Conservation (phyloP, 2,888 invertebrate genomes). For the Sicus ferrugineus region DNA sequence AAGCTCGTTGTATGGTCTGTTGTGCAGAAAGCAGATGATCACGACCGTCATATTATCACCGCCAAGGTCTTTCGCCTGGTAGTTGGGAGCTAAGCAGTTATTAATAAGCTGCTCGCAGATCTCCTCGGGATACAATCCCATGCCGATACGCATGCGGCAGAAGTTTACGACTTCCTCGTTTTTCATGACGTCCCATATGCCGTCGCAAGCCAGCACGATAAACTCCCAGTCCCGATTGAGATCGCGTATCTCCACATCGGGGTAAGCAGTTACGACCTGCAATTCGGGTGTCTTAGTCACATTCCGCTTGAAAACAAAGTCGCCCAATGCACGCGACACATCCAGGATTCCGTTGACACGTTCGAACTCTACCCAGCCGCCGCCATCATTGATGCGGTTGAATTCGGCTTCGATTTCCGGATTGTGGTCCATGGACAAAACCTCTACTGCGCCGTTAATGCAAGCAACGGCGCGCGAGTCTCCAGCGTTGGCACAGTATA, state of each 20-base stretch:
- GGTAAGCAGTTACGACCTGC: conserved; percentile 96
- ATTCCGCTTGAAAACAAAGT: conserved; percentile 96
- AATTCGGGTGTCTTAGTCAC: conserved; percentile 84
- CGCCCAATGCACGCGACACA: conserved; percentile 93
- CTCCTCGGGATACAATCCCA: conserved; percentile 88
- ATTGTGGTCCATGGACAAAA: too few species aligned
- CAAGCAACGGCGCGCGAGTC: too few species aligned
- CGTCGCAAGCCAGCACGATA: too few species aligned
- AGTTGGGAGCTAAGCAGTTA: conserved; percentile 94
- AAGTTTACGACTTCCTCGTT: too few species aligned
- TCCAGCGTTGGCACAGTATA: too few species aligned
- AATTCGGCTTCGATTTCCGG: conserved; percentile 89
- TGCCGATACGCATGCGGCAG: conserved; percentile 78
- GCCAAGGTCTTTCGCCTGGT: conserved; percentile 94
- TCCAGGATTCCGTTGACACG: conserved; percentile 97
- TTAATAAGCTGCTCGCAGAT: too few species aligned
- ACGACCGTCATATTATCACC: conserved; percentile 99
- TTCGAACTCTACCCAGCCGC: conserved; percentile 97
- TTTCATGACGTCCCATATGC: too few species aligned
- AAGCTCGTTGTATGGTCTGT: conserved; percentile 61
- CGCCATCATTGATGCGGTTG: conserved; percentile 89
- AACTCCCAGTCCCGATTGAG: too few species aligned
- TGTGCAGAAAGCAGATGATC: too few species aligned
- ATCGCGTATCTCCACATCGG: conserved; percentile 91
- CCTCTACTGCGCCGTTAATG: too few species aligned